These are phyloP conservation scores for Sphaerophoria taeniata DNA, from an alignment of 2,888 invertebrate species.

Conservation along the genomic window DNA sequence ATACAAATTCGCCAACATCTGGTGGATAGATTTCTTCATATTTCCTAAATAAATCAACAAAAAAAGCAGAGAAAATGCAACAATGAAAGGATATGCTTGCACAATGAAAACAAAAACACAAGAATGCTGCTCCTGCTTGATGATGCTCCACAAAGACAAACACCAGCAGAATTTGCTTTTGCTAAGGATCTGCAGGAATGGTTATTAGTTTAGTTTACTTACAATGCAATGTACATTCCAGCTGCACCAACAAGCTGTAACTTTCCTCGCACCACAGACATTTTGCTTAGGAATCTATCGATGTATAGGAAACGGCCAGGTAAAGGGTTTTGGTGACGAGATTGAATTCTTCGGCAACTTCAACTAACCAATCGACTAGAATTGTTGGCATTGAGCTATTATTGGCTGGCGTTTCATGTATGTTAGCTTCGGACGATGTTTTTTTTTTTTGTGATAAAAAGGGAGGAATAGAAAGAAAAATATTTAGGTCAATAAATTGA, in stretches of 20 bases:
- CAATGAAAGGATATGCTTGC: conserved; percentile 41
- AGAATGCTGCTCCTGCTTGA: too few species aligned
- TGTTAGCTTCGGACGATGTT: conserved; percentile 81
- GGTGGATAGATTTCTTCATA: too few species aligned
- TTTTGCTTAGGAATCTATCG: conserved; percentile 96
- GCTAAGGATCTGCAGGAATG: neutral
- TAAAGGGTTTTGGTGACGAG: conserved; percentile 96
- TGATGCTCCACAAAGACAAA: too few species aligned
- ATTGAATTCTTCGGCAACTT: conserved; percentile 97
- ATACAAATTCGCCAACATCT: too few species aligned
- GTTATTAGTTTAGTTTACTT: conserved; percentile 83
- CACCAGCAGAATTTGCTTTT: too few species aligned
- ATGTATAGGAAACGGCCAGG: conserved; percentile 96
- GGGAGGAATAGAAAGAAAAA: neutral
- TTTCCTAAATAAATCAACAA: conserved; percentile 79
- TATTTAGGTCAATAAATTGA: neutral
- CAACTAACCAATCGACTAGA: conserved; percentile 98
- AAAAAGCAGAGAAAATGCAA: conserved; percentile 48
- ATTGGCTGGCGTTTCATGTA: conserved; percentile 98
- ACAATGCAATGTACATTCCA: conserved; percentile 98
- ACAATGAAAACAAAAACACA: conserved; percentile 41
- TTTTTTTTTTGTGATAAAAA: conserved; percentile 79
- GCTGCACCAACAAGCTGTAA: conserved; percentile 98
- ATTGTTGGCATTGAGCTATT: conserved; percentile 96
- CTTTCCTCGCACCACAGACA: conserved; percentile 96